These are phyloP conservation scores for Sphaeridia pumilis DNA, from an alignment of 2,888 invertebrate species.

Conservation along the genomic window DNA sequence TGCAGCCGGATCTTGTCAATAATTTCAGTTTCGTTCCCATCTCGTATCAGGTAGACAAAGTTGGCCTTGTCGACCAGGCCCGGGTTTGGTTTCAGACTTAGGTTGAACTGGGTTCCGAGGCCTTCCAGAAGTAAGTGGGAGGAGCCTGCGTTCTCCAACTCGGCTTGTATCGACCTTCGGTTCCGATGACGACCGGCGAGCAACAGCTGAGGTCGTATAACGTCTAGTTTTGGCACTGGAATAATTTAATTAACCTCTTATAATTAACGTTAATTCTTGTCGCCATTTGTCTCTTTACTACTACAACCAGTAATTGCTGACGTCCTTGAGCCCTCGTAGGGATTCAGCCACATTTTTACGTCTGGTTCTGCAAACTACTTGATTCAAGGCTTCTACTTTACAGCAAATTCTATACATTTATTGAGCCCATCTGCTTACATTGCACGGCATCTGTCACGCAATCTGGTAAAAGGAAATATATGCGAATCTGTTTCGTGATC, in stretches of 20 bases:
- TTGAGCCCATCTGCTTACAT: too few relatives aligned
- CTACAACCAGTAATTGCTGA: too few relatives aligned
- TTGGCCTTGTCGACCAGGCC: slow-evolving; percentile 24
- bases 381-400: too few relatives aligned
- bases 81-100: slow-evolving; percentile 24
- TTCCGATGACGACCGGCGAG: slow-evolving; percentile 16
- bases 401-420: too few relatives aligned
- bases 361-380: too few relatives aligned
- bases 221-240: slow-evolving; percentile 35
- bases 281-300: too few relatives aligned
- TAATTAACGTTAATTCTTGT: too few relatives aligned
- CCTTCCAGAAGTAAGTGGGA: slow-evolving; percentile 18
- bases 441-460: too few relatives aligned
- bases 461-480: too few relatives aligned
- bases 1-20: slow-evolving; percentile 15
- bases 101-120: slow-evolving; percentile 24
- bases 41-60: slow-evolving; percentile 32
- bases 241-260: neutral
- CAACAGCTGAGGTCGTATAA: slow-evolving; percentile 25
- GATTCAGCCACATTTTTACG: too few relatives aligned
- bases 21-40: slow-evolving; percentile 27
- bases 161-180: slow-evolving; percentile 4
- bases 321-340: too few relatives aligned
- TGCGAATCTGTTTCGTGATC: too few relatives aligned
- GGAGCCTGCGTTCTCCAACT: slow-evolving; percentile 9